phyloP scores from a whole-genome alignment of 2,888 invertebrate species.

The Athetis lepigone region DNA sequence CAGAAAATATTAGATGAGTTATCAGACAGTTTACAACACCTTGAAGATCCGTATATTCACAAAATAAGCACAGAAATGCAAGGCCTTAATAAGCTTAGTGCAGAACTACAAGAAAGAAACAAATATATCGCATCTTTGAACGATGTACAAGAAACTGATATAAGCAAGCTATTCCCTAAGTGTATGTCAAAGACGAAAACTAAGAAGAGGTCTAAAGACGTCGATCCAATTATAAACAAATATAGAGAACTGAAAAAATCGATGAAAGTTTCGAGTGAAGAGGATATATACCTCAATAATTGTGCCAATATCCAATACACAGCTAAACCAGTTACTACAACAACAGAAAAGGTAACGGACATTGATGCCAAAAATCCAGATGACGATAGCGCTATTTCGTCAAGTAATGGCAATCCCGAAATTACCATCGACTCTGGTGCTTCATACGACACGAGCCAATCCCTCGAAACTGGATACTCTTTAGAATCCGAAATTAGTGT shows the following conservation, averaged over 20 bases:
- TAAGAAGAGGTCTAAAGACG: constrained; percentile 87
- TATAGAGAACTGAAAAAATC: constrained; percentile 86
- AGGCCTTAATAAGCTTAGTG: constrained; percentile 90
- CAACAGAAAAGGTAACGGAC: constrained; percentile 82
- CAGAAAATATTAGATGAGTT: constrained; percentile 87
- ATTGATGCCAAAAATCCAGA: constrained; percentile 86
- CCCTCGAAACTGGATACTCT: constrained; percentile 88
- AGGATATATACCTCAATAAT: constrained; percentile 85
- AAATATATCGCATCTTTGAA: constrained; percentile 90
- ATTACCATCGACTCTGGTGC: constrained; percentile 88
- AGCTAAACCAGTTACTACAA: constrained; percentile 74
- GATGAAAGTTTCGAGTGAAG: constrained; percentile 86
- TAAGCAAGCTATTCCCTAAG: constrained; percentile 86
- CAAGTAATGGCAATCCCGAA: constrained; percentile 88
- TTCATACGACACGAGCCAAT: constrained; percentile 85
- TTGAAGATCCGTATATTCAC: constrained; percentile 91
- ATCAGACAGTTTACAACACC: constrained; percentile 88
- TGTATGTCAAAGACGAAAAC: constrained; percentile 88
- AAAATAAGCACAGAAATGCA: constrained; percentile 91
- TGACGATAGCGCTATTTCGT: constrained; percentile 86
- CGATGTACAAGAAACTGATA: constrained; percentile 86
- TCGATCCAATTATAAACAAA: constrained; percentile 87
- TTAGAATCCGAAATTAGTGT: constrained; percentile 90
- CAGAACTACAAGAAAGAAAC: constrained; percentile 90
- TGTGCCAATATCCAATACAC: constrained; percentile 86